phyloP scores from a whole-genome alignment of 2,888 invertebrate genomes.

The Morpho helenor region DNA sequence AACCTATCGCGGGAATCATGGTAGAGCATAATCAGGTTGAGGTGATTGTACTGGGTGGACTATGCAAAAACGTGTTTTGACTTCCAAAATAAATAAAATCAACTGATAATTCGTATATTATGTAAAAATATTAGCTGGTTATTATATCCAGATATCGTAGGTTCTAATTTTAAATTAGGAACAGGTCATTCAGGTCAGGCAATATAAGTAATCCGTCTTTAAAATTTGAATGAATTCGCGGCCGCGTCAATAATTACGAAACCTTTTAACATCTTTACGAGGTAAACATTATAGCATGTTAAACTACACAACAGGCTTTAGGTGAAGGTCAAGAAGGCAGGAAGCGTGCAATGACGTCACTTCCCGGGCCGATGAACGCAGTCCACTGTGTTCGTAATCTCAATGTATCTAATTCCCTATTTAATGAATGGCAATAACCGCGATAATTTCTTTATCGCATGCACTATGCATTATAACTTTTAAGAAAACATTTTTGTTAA shows the following conservation, averaged over 20 bases:
- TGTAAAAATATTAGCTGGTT: no score
- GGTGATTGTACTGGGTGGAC: no score
- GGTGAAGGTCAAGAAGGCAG: conserved; percentile 65
- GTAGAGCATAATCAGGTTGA: no score
- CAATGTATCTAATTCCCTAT: conserved; percentile 14
- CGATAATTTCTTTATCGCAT: conserved; percentile 9
- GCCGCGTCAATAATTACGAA: not conserved
- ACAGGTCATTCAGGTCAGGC: no score
- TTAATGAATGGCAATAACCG: conserved; percentile 6
- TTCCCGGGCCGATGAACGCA: conserved; percentile 59
- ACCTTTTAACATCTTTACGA: not conserved
- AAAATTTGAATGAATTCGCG: not conserved
- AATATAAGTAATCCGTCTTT: not conserved
- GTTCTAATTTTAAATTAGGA: no score
- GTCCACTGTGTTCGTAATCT: conserved; percentile 24
- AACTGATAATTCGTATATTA: no score
- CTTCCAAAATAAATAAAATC: no score
- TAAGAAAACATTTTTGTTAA: not conserved
- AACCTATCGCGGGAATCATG: no score
- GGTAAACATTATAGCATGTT: conserved; percentile 2
- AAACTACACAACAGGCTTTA: conserved; percentile 36
- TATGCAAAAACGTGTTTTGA: no score
- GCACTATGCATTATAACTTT: not conserved
- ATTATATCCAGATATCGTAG: no score
- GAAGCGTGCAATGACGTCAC: conserved; percentile 60